A percentile compares a stretch with the other conserved stretches of the same genome.
phyloP scores from a whole-genome alignment of 1,140 invertebrate genomes.

The Manduca sexta region DNA sequence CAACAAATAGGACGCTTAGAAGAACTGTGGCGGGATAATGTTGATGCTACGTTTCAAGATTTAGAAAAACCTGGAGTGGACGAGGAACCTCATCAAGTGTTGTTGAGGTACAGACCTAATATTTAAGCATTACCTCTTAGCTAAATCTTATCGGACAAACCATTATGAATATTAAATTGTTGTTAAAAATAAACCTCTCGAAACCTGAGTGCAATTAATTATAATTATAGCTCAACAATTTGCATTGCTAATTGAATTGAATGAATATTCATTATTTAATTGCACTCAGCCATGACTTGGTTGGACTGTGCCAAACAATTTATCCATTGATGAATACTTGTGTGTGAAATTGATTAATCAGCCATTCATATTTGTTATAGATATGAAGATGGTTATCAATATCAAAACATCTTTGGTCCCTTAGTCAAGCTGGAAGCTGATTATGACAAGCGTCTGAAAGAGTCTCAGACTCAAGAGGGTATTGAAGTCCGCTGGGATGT shows the following conservation, averaged over 20 bases:
- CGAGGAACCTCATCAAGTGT: conserved; percentile 96
- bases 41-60: conserved; percentile 97
- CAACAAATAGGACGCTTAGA: conserved; percentile 98
- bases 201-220: background rate
- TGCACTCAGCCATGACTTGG: too few species aligned
- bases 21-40: conserved; percentile 99
- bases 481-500: conserved; percentile 99
- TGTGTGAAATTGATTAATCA: background rate
- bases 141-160: background rate
- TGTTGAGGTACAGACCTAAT: conserved; percentile 77
- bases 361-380: conserved; percentile 29
- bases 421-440: conserved; percentile 98
- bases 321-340: background rate
- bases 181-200: too few species aligned
- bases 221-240: background rate
- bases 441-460: conserved; percentile 98
- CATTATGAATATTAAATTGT: background rate
- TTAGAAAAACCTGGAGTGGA: conserved; percentile 98
- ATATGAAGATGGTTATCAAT: conserved; percentile 99
- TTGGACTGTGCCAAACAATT: background rate
- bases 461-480: conserved; percentile 98
- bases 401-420: conserved; percentile 98
- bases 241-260: background rate
- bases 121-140: background rate
- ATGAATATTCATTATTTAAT: background rate